These are phyloP conservation scores for Galago senegalensis DNA, from an alignment of 2,797 vertebrate genomes.

Conservation along the genomic window DNA sequence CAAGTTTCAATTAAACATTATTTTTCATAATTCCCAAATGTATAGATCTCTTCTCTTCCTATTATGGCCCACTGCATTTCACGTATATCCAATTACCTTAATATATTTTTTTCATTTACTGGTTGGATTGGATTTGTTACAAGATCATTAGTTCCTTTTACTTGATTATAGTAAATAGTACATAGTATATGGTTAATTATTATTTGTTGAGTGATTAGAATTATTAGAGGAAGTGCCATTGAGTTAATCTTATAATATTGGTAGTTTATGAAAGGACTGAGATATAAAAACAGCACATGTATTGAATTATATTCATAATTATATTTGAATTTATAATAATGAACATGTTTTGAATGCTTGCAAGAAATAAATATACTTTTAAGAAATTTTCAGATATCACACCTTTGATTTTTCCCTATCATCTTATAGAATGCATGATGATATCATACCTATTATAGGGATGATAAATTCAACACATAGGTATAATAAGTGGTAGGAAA, in stretches of 20 bases:
- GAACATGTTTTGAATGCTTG: conserved; percentile 1
- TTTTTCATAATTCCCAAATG: background rate
- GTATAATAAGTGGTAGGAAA: background rate
- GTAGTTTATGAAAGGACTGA: background rate
- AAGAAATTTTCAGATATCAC: background rate
- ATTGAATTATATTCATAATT: background rate
- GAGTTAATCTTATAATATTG: background rate
- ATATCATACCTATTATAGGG: background rate
- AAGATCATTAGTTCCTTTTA: background rate
- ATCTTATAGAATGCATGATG: background rate
- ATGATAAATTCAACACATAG: background rate
- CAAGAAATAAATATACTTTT: background rate
- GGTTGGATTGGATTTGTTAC: background rate
- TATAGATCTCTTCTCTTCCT: background rate
- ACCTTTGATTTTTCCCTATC: background rate
- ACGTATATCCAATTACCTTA: background rate
- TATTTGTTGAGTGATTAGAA: background rate
- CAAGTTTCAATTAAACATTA: background rate
- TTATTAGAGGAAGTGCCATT: background rate
- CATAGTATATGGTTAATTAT: background rate
- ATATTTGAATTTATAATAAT: background rate
- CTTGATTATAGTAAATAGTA: background rate
- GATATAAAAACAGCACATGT: background rate
- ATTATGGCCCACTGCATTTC: background rate
- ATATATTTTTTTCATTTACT: background rate